Evolutionary conservation across 1,140 invertebrate genomes (phyloP), one percentile per base, ranked within the genome.

Genomic region (Drosophila ficusphila): DNA sequence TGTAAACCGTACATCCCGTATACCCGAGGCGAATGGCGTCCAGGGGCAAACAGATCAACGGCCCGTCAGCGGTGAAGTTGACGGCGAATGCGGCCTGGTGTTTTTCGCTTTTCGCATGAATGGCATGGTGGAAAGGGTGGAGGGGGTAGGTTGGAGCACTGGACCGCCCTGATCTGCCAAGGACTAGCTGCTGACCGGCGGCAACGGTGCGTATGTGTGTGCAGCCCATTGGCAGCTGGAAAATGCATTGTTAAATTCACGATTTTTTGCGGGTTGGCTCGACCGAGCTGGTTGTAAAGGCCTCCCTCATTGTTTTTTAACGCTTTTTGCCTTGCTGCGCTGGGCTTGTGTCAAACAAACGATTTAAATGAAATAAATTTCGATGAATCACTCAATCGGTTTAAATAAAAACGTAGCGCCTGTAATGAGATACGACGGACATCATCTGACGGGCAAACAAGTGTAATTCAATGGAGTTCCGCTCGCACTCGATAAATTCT

Each of bases 311-410:
- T 58, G 39, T 58, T 34, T 54, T 57, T 44, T 33, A 41, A 67
- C 27, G 27, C 39, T 21, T 36, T 29, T 61, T 68, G 39, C 48
- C 67, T 42, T 38, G 52, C 49, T 58, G 52, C 31, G 44, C 51
- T 48, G 71, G 46, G 67, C 65, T 61, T 54, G 58, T 78, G 82
- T 88, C 82, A 78, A 64, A 88, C 74, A 88, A 88, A 74, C 82
- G 82, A 82, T 88, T 88, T 88, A 88, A 88, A 88, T 88, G 82
- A 88, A 88, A 88, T 88, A 78, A 88, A 88, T 82, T 82, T 76
- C 70, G 77, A 88, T 78, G 73, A 78, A 88, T 81, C 82, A 75
- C 82, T 88, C 82, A 88, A 88, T 88, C 75, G 82, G 60, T 72
- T 78, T 88, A 81, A 78, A 81, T 77, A 75, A 86, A 88, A 78